A percentile compares a stretch with the other conserved stretches of the same genome.
These are phyloP conservation scores for Ageneiosus marmoratus DNA, from an alignment of 2,113 vertebrate species.

Conservation along the genomic window DNA sequence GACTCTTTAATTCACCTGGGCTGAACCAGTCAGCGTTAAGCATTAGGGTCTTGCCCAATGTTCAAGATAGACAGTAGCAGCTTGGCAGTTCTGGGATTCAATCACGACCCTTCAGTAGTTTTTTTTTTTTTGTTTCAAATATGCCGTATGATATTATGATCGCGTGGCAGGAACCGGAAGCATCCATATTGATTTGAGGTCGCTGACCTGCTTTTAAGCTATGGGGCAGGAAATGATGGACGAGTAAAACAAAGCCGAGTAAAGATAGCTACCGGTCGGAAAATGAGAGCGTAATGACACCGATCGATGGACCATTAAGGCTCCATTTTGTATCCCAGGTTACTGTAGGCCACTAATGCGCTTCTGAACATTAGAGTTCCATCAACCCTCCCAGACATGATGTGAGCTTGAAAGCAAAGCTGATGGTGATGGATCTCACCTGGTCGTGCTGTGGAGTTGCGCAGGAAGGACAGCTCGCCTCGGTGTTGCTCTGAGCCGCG, in stretches of 20 bases:
- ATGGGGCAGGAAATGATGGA: constrained; percentile 54
- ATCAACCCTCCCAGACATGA: too few species aligned
- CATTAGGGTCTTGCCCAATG: background rate
- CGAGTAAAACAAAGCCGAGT: constrained; percentile 16
- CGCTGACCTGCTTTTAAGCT: constrained; percentile 35
- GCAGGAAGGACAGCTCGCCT: constrained; percentile 88
- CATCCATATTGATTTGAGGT: constrained; percentile 46
- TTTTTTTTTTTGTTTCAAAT: too few species aligned
- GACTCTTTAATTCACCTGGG: background rate
- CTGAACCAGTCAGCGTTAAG: background rate
- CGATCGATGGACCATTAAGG: constrained; percentile 37
- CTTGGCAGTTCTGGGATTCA: background rate
- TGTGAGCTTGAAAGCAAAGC: background rate
- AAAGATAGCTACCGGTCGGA: constrained; percentile 36
- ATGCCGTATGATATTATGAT: background rate
- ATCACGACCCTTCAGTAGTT: background rate
- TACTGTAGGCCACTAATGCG: constrained; percentile 15
- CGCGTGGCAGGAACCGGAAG: background rate
- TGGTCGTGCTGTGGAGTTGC: constrained; percentile 92
- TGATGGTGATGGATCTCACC: constrained; percentile 67
- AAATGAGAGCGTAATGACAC: constrained; percentile 39
- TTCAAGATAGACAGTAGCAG: too few species aligned
- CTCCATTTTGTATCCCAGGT: constrained; percentile 38
- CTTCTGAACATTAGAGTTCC: background rate
- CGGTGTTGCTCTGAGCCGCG: constrained; percentile 76